phyloP scores from a whole-genome alignment of 2,888 invertebrate species.

The Lochmaea capreae region DNA sequence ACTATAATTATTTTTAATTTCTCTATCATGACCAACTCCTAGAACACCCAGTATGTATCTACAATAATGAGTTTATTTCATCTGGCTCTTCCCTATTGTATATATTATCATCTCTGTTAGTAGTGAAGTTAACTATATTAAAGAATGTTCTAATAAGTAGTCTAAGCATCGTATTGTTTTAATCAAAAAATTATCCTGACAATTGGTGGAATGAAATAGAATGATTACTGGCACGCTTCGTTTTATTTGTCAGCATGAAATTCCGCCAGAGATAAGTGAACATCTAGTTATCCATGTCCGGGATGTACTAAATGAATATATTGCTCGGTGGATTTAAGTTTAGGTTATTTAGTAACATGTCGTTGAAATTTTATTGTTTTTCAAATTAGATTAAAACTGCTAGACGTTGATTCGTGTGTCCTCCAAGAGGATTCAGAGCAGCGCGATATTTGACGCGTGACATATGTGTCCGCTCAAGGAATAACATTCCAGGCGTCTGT shows the following conservation, averaged over 20 bases:
- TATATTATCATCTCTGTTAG: no score
- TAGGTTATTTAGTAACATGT: slow-evolving; percentile 4
- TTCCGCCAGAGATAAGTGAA: slow-evolving; percentile 58
- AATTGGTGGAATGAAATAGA: slow-evolving; percentile 38
- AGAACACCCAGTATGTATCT: no score
- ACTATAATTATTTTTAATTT: no score
- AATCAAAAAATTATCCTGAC: slow-evolving; percentile 39
- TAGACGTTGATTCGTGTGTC: background rate
- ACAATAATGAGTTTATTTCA: no score
- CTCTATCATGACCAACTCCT: no score
- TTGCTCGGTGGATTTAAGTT: slow-evolving; percentile 36
- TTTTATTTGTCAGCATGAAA: slow-evolving; percentile 50
- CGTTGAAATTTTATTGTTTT: slow-evolving; percentile 24
- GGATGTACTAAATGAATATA: slow-evolving; percentile 63
- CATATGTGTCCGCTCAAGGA: no score
- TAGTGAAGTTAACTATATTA: slow-evolving; percentile 1
- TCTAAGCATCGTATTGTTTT: slow-evolving; percentile 29
- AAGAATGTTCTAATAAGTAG: slow-evolving; percentile 24
- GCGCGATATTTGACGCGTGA: no score
- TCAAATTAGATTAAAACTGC: slow-evolving; percentile 25
- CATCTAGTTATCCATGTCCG: slow-evolving; percentile 62
- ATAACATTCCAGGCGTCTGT: no score
- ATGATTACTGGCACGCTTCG: slow-evolving; percentile 42
- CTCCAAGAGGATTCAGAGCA: no score
- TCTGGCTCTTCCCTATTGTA: no score